Evolutionary conservation across 2,113 vertebrate genomes (phyloP), one percentile per base, ranked within the genome.

Genomic region (Laticauda colubrina): DNA sequence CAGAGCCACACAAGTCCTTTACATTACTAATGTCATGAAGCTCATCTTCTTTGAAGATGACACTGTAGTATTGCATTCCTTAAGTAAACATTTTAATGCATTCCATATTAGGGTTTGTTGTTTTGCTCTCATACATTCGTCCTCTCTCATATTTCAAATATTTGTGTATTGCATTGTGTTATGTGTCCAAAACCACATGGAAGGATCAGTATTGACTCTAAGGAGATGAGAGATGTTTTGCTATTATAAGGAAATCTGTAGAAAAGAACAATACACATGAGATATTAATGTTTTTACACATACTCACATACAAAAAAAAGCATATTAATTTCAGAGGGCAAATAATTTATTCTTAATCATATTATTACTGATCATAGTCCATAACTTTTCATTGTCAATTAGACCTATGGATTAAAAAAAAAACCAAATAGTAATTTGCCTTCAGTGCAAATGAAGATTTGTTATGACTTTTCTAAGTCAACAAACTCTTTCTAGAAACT

Each of bases 11-110:
- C 94, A 90, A 91, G 51, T 94, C 12, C 56, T 95, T 89, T 91
- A 61, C 93, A 54, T 91, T 93, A 64, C 95, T 95, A 95, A 92
- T 26, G 57, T 93, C 88, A 43, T 90, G 88, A 96, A 91, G 89
- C 92, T n/a, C 91, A 61, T 81, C 57, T 3, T 0, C 95, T 96
- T 96, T 96, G 96, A 96, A 96, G 95, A 93, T 92, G 94, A 94
- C 94, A 93, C 96, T 88, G 90, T 85, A 53, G 39, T 95, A 91
- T 95, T 96, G 89, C 95, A 88, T 96, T 94, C 94, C 93, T 95
- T 95, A 69, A 87, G 89, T 88, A 95, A 95, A 92, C 93, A 92
- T 4, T 5, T 81, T 96, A 97, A 96, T 96, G 94, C 93, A 95
- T 90, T 91, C 95, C 94, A 88, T 91, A 88, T 89, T 91, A 34